These are phyloP conservation scores for Sciurus niger DNA, from an alignment of 2,113 vertebrate species.

Conservation along the genomic window DNA sequence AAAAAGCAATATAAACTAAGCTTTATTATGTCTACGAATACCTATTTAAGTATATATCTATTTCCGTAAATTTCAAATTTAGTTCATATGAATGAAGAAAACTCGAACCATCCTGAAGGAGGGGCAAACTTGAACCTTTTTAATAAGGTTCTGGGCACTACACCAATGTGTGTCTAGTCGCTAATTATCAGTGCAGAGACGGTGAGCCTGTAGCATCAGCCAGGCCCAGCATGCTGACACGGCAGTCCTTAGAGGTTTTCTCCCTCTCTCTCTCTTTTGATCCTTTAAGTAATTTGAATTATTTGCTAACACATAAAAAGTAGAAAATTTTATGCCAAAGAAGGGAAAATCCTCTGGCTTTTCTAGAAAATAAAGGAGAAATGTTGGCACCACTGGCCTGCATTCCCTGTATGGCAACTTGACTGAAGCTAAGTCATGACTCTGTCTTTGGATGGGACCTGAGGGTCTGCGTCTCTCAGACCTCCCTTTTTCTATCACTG, in stretches of 20 bases:
- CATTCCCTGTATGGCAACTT: accelerated
- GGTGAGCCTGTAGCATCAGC: accelerated
- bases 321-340: neutral
- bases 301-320: neutral
- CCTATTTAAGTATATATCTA: no score
- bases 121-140: neutral
- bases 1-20: no score
- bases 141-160: no score
- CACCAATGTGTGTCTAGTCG: neutral
- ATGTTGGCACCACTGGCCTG: neutral
- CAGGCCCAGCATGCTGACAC: neutral
- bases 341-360: neutral
- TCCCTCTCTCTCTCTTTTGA: neutral
- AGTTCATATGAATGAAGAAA: neutral
- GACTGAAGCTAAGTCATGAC: accelerated
- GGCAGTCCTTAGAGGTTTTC: neutral
- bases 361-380: neutral
- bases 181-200: neutral
- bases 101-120: neutral
- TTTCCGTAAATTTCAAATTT: no score
- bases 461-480: no score
- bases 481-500: neutral
- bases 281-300: neutral
- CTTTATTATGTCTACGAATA: no score
- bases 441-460: neutral